A percentile compares a stretch with the other conserved stretches of the same genome.
These are phyloP conservation scores for Orthosia incerta DNA, from an alignment of 2,888 invertebrate genomes.

Conservation along the genomic window DNA sequence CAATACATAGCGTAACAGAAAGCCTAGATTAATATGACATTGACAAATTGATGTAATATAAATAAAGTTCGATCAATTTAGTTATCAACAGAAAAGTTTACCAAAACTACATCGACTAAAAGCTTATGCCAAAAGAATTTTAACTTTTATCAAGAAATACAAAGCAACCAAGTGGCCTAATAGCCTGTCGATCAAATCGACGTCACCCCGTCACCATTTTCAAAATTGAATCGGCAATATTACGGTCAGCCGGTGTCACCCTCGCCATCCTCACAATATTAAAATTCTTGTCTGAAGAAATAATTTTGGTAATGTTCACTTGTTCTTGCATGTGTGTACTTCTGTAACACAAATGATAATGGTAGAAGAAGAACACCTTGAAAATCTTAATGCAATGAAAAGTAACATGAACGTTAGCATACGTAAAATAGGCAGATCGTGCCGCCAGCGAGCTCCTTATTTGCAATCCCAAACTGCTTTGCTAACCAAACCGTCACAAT, in stretches of 20 bases:
- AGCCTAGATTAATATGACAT: neutral
- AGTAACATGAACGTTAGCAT: neutral
- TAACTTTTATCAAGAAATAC: neutral
- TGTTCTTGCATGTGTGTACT: neutral
- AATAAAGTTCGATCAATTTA: neutral
- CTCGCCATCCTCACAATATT: conserved; percentile 36
- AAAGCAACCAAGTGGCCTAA: neutral
- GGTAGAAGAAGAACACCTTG: neutral
- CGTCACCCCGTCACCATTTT: conserved; percentile 38
- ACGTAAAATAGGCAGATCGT: neutral
- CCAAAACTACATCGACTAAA: neutral
- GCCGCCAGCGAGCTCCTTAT: neutral
- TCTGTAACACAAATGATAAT: neutral
- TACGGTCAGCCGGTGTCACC: conserved; percentile 47
- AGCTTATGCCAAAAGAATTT: conserved; percentile 1
- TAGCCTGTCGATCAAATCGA: conserved; percentile 26
- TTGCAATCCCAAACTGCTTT: neutral
- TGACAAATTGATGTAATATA: neutral
- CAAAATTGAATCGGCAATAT: conserved; percentile 36
- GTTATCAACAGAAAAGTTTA: neutral
- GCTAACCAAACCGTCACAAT: neutral
- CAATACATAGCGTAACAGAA: neutral
- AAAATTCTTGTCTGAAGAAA: conserved; percentile 22
- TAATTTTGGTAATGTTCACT: neutral
- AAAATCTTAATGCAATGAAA: neutral